Base-by-base conservation (phyloP, 2,888 invertebrate species). In the Monoplex corrugatus region DNA sequence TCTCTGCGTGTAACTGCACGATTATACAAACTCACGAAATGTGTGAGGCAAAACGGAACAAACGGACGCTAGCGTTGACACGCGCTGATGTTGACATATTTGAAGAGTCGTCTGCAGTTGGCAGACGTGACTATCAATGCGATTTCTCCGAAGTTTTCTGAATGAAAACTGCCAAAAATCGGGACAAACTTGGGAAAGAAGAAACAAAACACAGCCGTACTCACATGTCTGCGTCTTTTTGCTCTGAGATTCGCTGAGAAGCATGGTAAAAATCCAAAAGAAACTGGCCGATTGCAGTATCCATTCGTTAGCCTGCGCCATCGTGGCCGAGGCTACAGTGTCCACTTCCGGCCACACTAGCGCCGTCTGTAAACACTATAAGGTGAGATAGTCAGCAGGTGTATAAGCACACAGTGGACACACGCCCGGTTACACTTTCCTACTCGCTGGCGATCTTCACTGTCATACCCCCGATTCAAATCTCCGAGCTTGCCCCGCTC, bases 281-380 rank as follows among this genome's bases (percentile, higher is more conserved):
- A 94, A 91, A 92, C 93, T 93, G 89, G 92, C 93, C 45, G 93
- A 93, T 91, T 93, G 93, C 90, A 93, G 92, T 89, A 93, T 91
- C 94, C 93, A 94, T 89, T 94, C 94, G 92, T 94, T 93, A 92
- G 94, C 92, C 91, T 92, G 92, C 94, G 94, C 94, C 94, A 94
- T 94, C 93, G 92, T 94, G 93, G 91, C 92, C 91, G 91, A 93
- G 92, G 92, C 92, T 92, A 91, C 89, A 38, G 75, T 10, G 88
- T 87, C 90, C 89, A 91, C 91, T 91, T 91, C 92, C 91, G 90
- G 91, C 88, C 88, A 75, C 38, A 38, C 38, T 44, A 93, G 93
- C 94, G 93, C 94, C 93, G 93, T 93, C 93, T 94, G 90, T 93
- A 93, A 93, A 94, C 93, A 94, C 92, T 91, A n/a, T 23, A 43